These are phyloP conservation scores for Cydia amplana DNA, from an alignment of 1,140 invertebrate genomes.

Conservation along the genomic window DNA sequence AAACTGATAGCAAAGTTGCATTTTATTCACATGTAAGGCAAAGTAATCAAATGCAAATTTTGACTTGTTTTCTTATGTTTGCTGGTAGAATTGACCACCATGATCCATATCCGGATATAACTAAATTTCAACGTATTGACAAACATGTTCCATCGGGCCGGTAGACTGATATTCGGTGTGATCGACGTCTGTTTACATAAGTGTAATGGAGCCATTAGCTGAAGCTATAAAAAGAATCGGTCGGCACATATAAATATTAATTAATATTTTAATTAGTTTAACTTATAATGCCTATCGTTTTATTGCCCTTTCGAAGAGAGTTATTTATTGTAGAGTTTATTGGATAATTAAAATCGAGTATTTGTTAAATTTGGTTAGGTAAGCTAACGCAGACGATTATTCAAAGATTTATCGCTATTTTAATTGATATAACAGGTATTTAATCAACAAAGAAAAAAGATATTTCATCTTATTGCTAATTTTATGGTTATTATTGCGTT, in stretches of 20 bases:
- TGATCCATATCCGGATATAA: neutral
- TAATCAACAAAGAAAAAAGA: no score
- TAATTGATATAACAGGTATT: no score
- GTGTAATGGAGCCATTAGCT: constrained; percentile 22
- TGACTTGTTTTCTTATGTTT: no score
- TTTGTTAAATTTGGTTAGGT: neutral
- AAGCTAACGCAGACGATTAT: no score
- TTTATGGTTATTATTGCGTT: no score
- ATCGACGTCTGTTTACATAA: constrained; percentile 27
- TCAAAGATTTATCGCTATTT: no score
- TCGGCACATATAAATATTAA: constrained; percentile 15
- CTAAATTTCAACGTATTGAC: neutral
- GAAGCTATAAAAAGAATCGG: constrained; percentile 14
- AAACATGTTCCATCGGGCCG: neutral
- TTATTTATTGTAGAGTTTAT: neutral
- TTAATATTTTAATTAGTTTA: constrained; percentile 25
- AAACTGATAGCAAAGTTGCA: no score
- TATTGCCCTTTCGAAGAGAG: constrained; percentile 11
- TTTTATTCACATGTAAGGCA: no score
- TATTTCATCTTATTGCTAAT: no score
- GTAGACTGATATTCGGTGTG: neutral
- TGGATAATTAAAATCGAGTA: neutral
- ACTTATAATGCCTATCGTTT: neutral
- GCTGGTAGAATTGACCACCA: no score
- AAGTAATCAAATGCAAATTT: no score